Evolutionary conservation across 2,113 vertebrate genomes (phyloP), one percentile per base, ranked within the genome.

Genomic region (Prunella himalayana): DNA sequence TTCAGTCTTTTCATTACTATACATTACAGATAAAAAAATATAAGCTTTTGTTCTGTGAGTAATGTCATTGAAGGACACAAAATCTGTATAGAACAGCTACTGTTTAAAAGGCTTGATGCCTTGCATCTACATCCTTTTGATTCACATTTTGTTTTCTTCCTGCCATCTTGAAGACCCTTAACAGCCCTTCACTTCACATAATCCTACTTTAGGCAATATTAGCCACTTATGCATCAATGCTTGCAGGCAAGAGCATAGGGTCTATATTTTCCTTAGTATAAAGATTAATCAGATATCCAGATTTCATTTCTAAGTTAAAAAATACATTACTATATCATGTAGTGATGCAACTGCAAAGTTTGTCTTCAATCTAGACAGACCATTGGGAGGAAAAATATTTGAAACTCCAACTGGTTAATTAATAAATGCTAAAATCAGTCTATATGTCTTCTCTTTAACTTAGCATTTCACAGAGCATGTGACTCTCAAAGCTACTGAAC

Each of bases 181-280:
- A 28, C 49, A 86, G 20, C 5, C 30, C 5, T 51, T 19, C 15
- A 53, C 7, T 53, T 75, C 8, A 49, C 5, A 28, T 66, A 76
- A 51, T 47, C 17, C 6, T 72, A 8, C 13, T 65, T 77, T 30
- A n/a, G 24, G 19, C 6, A 88, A 92, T 83, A 51, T 28, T 24
- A 72, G 3, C 6, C 5, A 35, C 23, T 53, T 45, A 2, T 41
- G 0, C 23, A 37, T 54, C 11, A 59, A 4, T n/a, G 7, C 9
- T 71, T 63, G 22, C 14, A 70, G 39, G 23, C 16, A 61, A 53
- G 25, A 70, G 8, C 14, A 7, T 5, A 75, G 27, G 4, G 5
- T 63, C 17, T 37, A 3, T 31, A 10, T 53, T 75, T 69, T 37
- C 3, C 2, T 37, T 45, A 61, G 56, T 30, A 68, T 23, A 59